Evolutionary conservation across 2,113 vertebrate genomes (phyloP).

Genomic region (Chunga burmeisteri): DNA sequence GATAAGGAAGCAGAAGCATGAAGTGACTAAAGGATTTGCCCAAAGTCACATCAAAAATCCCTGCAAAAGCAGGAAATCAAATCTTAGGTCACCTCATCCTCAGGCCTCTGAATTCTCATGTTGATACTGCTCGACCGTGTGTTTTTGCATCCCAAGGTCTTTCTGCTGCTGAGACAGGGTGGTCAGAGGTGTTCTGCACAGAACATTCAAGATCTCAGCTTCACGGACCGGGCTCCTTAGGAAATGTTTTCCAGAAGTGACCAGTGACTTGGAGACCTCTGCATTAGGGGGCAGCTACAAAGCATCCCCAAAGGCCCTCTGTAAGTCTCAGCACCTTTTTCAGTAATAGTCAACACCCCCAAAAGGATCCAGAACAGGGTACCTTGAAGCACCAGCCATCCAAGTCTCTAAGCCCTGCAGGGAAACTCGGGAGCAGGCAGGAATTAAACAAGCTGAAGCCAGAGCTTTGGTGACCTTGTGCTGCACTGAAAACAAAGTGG

Average conservation of each 20-base stretch:
- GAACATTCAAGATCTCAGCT: neutral
- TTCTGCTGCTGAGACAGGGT: neutral
- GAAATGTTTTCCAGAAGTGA: neutral
- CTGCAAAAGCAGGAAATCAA: neutral
- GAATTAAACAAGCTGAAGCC: neutral
- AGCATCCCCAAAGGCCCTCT: neutral
- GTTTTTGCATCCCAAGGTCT: neutral
- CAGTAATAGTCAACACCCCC: rapidly evolving
- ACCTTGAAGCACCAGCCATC: neutral
- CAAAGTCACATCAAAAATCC: neutral
- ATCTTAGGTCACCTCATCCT: neutral
- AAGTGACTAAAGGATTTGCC: neutral
- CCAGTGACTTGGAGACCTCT: neutral
- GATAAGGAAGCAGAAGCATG: neutral
- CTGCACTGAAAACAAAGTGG: neutral
- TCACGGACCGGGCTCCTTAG: neutral
- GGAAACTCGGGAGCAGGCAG: neutral
- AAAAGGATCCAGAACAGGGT: neutral
- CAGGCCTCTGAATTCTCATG: neutral
- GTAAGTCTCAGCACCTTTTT: neutral
- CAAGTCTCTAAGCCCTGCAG: neutral
- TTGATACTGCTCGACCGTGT: rapidly evolving
- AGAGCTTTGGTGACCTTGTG: neutral
- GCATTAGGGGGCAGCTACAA: neutral
- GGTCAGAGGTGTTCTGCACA: neutral